phyloP scores from a whole-genome alignment of 1,140 invertebrate genomes.

The Anthonomus grandis region DNA sequence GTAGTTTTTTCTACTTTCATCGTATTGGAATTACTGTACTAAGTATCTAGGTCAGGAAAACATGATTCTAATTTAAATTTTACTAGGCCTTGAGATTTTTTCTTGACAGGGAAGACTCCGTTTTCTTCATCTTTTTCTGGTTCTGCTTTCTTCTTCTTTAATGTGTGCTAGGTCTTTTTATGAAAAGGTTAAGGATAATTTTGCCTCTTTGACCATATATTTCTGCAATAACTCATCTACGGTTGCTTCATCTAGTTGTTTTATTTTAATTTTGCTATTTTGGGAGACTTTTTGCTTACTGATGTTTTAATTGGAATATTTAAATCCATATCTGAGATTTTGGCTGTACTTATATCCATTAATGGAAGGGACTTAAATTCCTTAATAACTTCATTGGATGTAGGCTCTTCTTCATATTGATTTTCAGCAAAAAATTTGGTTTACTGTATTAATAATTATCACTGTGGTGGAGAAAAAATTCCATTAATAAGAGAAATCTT shows the following conservation, averaged over 20 bases:
- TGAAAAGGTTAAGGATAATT: not conserved
- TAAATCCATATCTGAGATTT: too few relatives aligned
- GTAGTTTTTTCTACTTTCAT: conserved; percentile 34
- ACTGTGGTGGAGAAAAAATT: too few relatives aligned
- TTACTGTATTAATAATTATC: too few relatives aligned
- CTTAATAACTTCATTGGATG: conserved; percentile 12
- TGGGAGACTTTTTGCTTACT: not conserved
- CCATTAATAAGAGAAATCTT: too few relatives aligned
- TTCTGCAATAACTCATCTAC: conserved; percentile 13
- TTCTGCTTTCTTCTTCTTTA: conserved; percentile 24
- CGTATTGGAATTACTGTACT: conserved; percentile 18
- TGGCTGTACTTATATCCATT: too few relatives aligned
- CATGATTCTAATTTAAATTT: conserved; percentile 30
- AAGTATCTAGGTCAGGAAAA: conserved; percentile 39
- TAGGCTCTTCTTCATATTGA: conserved; percentile 17
- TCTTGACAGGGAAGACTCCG: conserved; percentile 46
- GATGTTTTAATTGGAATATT: too few relatives aligned
- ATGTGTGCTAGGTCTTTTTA: conserved; percentile 2
- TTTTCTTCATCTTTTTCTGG: conserved; percentile 17
- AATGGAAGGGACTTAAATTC: too few relatives aligned
- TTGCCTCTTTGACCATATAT: conserved; percentile 5
- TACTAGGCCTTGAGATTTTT: conserved; percentile 57
- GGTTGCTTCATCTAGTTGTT: too few relatives aligned
- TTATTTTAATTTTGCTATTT: too few relatives aligned
- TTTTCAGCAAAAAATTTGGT: too few relatives aligned